A percentile compares a stretch with the other conserved stretches of the same genome.
Evolutionary conservation across 2,888 invertebrate species (phyloP).

Genomic region (Allophyes oxyacanthae): DNA sequence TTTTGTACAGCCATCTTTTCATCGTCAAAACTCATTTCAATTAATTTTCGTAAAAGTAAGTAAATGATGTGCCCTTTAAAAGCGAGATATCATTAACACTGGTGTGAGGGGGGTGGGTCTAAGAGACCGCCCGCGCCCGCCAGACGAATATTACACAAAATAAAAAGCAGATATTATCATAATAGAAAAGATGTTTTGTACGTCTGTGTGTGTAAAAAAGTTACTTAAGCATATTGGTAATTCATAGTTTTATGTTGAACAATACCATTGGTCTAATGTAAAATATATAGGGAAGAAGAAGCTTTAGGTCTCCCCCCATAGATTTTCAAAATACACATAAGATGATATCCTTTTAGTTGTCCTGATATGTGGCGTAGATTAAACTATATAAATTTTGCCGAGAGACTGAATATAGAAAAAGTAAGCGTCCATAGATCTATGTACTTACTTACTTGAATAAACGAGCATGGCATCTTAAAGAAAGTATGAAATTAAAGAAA

Average conservation of each 20-base stretch:
- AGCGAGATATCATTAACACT: conserved; percentile 89
- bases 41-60: conserved; percentile 88
- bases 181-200: conserved; percentile 1
- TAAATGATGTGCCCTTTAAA: conserved; percentile 88
- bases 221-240: no score
- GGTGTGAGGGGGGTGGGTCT: conserved; percentile 62
- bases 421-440: no score
- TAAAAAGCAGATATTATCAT: conserved; percentile 26
- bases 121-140: conserved; percentile 41
- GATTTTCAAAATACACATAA: no score
- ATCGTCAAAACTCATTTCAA: conserved; percentile 89
- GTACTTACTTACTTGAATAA: not conserved
- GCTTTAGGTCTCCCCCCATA: no score
- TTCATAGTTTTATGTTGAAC: no score
- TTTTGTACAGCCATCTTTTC: conserved; percentile 87
- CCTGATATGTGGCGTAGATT: no score
- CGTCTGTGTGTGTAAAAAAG: not conserved
- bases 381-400: no score
- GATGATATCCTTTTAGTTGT: no score
- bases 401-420: no score
- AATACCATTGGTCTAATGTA: no score
- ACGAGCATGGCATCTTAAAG: conserved; percentile 40
- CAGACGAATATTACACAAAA: conserved; percentile 30
- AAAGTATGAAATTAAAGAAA: conserved; percentile 73
- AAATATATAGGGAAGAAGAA: no score